Percentiles rank a stretch among this genome's conserved stretches.
phyloP scores from a whole-genome alignment of 2,888 invertebrate genomes.

The Microctonus hyperodae region DNA sequence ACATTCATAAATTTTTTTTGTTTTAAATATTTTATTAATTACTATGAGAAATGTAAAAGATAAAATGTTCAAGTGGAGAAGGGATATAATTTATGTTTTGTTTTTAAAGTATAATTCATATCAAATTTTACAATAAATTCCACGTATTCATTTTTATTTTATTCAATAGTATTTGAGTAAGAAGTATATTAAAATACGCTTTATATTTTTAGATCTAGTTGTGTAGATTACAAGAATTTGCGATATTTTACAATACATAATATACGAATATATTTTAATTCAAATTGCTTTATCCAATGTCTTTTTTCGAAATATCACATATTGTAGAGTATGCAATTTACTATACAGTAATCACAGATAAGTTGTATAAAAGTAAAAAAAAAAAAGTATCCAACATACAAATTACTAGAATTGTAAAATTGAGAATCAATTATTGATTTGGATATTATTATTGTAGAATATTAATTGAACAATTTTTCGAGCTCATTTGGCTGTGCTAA shows the following conservation, averaged over 20 bases:
- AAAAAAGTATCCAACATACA: conserved; percentile 6
- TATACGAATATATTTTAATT: conserved; percentile 49
- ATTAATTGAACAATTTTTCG: conserved; percentile 30
- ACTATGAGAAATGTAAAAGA: neutral
- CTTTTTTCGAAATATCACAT: conserved; percentile 41
- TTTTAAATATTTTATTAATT: neutral
- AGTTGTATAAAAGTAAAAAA: conserved; percentile 35
- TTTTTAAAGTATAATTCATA: neutral
- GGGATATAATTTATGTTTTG: neutral
- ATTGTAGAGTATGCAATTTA: conserved; percentile 38
- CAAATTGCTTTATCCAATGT: conserved; percentile 41
- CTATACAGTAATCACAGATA: conserved; percentile 34
- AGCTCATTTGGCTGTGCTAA: conserved; percentile 45
- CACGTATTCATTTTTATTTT: neutral
- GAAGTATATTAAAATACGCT: neutral
- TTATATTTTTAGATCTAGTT: neutral
- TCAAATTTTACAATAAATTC: neutral
- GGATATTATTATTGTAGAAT: conserved; percentile 24
- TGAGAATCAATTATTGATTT: conserved; percentile 23
- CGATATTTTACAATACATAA: conserved; percentile 46
- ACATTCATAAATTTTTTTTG: neutral
- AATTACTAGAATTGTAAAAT: conserved; percentile 1
- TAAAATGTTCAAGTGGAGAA: neutral
- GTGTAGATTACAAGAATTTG: conserved; percentile 41
- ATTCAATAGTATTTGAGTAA: neutral